Evolutionary conservation across 2,888 invertebrate genomes (phyloP).

Genomic region (Apodemia hepburni): DNA sequence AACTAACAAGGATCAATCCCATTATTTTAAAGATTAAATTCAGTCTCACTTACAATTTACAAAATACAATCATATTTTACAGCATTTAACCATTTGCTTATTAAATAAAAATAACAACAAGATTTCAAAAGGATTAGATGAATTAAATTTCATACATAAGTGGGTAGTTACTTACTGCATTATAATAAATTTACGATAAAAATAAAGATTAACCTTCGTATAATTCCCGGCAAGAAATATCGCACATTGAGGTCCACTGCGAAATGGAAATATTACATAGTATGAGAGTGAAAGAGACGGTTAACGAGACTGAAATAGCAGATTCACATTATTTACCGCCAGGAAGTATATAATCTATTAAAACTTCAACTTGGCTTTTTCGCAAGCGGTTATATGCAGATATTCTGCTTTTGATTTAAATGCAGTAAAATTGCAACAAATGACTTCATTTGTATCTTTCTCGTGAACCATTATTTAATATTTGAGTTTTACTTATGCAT

Average conservation of each 20-base stretch:
- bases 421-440: background rate
- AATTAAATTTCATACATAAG: conserved; percentile 1
- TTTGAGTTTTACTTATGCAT: too few species aligned
- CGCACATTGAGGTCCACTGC: background rate
- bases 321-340: background rate
- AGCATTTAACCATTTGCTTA: background rate
- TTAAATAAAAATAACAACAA: conserved; percentile 6
- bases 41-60: background rate
- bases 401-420: background rate
- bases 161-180: background rate
- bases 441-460: background rate
- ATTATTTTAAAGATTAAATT: background rate
- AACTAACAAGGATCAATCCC: background rate
- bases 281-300: background rate
- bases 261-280: background rate
- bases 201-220: conserved; percentile 3
- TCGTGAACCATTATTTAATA: background rate
- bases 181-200: background rate
- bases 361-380: background rate
- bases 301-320: background rate
- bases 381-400: background rate
- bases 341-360: conserved; percentile 1
- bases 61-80: background rate
- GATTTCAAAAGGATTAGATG: conserved; percentile 2
- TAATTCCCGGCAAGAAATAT: background rate